Base-by-base conservation (phyloP, 2,888 invertebrate genomes). In the Taphrorychus bicolor region DNA sequence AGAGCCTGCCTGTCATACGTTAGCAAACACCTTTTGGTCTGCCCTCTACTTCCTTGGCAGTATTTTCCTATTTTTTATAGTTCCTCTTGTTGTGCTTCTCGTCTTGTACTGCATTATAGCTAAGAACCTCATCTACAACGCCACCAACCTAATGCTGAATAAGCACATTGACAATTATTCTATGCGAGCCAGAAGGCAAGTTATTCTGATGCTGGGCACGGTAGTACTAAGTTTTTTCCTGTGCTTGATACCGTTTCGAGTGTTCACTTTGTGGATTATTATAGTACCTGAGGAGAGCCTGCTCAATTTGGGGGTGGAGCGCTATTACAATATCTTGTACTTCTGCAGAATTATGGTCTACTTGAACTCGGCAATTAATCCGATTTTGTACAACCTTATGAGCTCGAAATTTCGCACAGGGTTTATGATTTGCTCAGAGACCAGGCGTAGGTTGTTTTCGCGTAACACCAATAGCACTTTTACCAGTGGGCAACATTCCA, bases 341-440 rank as follows among this genome's bases (percentile, higher is more conserved):
- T 93, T 94, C 79, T 91, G 92, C 70, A 87, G 95, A 72, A 89
- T 94, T 54, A 92, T 95, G 91, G 84, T 93, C 59, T 95, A 95
- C 77, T 85, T 95, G 70, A 95, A 96, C 82, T 95, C 95, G 2
- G 95, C 94, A 42, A 88, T 94, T 73, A 95, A 96, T 82, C 95
- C 95, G 0, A 91, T 95, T 73, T 84, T 96, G n/a, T 96, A 96
- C 80, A 95, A 95, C 80, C 84, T 95, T 71, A 94, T 95, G 91
- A 94, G 94, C 45, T 93, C 94, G 2, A 95, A 94, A 83, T 96
- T 96, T 79, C 88, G 95, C 2, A 87, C 89, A 62, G 93, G 93
- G 0, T 94, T 94, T 76, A 84, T 89, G 62, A 85, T 92, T 0
- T 91, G 89, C 76, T 85, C 87, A 45, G 84, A 87, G 72, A 85